These are phyloP conservation scores for Hyalella azteca DNA, from an alignment of 2,888 invertebrate genomes.

Conservation along the genomic window DNA sequence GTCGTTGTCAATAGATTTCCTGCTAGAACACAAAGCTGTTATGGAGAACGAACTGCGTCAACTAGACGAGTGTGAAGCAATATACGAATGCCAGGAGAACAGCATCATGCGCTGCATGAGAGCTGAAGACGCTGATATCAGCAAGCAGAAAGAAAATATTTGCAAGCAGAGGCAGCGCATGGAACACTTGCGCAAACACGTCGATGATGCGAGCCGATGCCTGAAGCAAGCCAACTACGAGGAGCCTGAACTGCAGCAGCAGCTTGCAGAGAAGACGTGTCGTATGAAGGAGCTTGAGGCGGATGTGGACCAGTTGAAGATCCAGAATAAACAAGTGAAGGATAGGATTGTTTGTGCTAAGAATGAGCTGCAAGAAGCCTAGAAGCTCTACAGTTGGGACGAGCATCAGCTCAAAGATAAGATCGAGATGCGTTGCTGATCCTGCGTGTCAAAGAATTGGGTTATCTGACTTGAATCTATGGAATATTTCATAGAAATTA, in stretches of 20 bases:
- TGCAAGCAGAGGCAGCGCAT: neutral
- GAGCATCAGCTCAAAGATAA: neutral
- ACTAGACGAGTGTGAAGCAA: neutral
- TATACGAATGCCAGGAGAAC: neutral
- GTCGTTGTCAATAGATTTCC: neutral
- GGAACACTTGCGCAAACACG: neutral
- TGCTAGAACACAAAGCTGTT: neutral
- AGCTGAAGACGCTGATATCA: slow-evolving; percentile 1
- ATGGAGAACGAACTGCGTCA: neutral
- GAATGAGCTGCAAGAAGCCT: neutral
- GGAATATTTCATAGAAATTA: neutral
- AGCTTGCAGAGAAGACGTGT: neutral
- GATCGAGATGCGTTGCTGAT: neutral
- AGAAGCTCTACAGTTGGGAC: neutral
- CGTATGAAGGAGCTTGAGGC: neutral
- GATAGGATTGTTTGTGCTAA: neutral
- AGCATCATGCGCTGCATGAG: neutral
- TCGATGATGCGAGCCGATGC: neutral
- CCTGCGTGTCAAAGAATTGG: too few species aligned
- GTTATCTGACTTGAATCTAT: neutral
- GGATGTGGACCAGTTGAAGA: neutral
- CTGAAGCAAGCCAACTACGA: neutral
- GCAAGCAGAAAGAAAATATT: neutral
- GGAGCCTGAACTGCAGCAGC: neutral
- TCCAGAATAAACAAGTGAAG: neutral